Conservation (phyloP, 2,888 invertebrate species). For the Aethes cnicana region DNA sequence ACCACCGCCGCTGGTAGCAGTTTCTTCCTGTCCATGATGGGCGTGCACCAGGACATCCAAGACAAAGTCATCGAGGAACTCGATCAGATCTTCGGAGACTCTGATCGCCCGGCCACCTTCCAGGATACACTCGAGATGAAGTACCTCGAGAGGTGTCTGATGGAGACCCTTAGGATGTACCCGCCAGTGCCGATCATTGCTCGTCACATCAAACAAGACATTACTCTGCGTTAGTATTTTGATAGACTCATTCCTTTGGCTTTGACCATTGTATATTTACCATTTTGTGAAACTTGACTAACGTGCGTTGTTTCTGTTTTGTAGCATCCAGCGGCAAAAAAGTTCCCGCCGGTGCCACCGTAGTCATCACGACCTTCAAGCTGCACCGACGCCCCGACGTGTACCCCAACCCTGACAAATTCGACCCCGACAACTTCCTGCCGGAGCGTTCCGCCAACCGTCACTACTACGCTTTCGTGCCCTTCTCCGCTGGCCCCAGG, state of each 20-base stretch:
- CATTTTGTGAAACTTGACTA: no score
- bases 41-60: slow-evolving; percentile 88
- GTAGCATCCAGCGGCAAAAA: slow-evolving; percentile 84
- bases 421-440: slow-evolving; percentile 93
- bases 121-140: slow-evolving; percentile 93
- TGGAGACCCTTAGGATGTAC: slow-evolving; percentile 90
- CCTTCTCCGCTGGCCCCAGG: slow-evolving; percentile 92
- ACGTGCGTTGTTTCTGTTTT: slow-evolving; percentile 27
- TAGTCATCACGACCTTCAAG: slow-evolving; percentile 85
- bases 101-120: slow-evolving; percentile 89
- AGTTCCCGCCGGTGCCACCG: slow-evolving; percentile 87
- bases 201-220: slow-evolving; percentile 86
- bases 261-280: neutral
- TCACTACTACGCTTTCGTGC: slow-evolving; percentile 91
- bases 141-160: slow-evolving; percentile 89
- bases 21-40: slow-evolving; percentile 90
- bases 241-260: neutral
- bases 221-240: slow-evolving; percentile 83
- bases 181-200: slow-evolving; percentile 92
- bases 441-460: slow-evolving; percentile 89
- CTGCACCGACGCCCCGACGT: slow-evolving; percentile 87
- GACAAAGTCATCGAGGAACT: slow-evolving; percentile 88
- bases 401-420: slow-evolving; percentile 89
- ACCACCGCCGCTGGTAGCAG: slow-evolving; percentile 92
- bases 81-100: slow-evolving; percentile 88